Conservation (phyloP, 1,140 invertebrate genomes). For the Condylostylus longicornis region DNA sequence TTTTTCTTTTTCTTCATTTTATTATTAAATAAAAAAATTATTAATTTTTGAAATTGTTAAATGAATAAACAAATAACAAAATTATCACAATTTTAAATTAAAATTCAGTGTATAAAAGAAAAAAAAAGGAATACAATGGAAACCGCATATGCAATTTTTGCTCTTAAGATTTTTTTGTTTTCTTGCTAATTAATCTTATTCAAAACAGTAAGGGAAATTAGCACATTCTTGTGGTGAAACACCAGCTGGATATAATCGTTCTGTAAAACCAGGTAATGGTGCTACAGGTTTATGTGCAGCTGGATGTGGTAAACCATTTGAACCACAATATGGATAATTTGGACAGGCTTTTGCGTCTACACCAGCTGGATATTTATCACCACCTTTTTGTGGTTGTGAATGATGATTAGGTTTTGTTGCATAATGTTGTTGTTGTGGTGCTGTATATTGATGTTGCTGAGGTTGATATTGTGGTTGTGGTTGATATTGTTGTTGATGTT, state of each 20-base stretch:
- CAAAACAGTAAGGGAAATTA: slow-evolving; percentile 33
- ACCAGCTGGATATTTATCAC: slow-evolving; percentile 32
- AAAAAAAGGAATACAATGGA: too few relatives aligned
- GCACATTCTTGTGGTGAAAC: slow-evolving; percentile 31
- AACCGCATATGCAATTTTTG: too few relatives aligned
- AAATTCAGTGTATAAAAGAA: too few relatives aligned
- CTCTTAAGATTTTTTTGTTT: too few relatives aligned
- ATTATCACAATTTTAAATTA: too few relatives aligned
- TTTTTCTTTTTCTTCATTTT: too few relatives aligned
- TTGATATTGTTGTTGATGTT: too few relatives aligned
- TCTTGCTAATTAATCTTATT: too few relatives aligned
- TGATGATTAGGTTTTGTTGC: too few relatives aligned
- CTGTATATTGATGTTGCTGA: not conserved
- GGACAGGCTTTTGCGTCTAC: slow-evolving; percentile 31
- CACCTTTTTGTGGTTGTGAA: slow-evolving; percentile 14
- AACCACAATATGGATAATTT: slow-evolving; percentile 33
- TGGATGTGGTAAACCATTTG: slow-evolving; percentile 17
- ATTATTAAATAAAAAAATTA: too few relatives aligned
- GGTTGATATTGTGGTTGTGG: not conserved
- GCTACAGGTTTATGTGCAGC: slow-evolving; percentile 9
- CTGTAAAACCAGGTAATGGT: slow-evolving; percentile 29
- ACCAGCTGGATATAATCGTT: slow-evolving; percentile 33
- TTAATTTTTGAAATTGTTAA: too few relatives aligned
- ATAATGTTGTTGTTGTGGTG: not conserved
- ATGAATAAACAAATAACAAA: too few relatives aligned